Conservation (phyloP, 92 coral and sea anemone species). For the Phenganax stokvisi region DNA sequence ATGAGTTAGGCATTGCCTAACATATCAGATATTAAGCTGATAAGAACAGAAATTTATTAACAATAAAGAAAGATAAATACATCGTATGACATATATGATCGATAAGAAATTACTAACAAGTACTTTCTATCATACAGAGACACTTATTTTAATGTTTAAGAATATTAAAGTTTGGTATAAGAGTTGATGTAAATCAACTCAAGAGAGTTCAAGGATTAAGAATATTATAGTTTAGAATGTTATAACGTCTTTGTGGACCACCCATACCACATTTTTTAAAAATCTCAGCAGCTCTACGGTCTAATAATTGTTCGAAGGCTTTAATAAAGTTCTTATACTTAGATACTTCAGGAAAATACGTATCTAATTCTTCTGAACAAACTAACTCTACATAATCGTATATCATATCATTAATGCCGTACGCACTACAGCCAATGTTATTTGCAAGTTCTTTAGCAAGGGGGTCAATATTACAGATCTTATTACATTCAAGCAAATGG, state of each 20-base stretch:
- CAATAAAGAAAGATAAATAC: too few relatives aligned
- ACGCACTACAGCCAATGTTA: neutral
- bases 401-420: neutral
- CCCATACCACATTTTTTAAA: neutral
- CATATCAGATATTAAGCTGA: constrained; percentile 88
- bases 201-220: too few relatives aligned
- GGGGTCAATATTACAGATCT: neutral
- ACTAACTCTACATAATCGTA: neutral
- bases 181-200: too few relatives aligned
- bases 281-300: neutral
- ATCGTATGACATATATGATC: too few relatives aligned
- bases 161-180: too few relatives aligned
- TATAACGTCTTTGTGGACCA: neutral
- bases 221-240: neutral
- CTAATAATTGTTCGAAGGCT: neutral
- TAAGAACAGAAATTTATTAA: constrained; percentile 55
- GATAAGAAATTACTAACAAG: too few relatives aligned
- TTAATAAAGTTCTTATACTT: neutral
- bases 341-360: neutral
- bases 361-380: neutral
- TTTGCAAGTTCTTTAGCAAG: neutral
- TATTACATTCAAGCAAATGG: neutral
- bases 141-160: too few relatives aligned
- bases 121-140: too few relatives aligned
- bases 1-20: constrained; percentile 40